phyloP scores from a whole-genome alignment of 2,797 vertebrate species.

The Avahi laniger region DNA sequence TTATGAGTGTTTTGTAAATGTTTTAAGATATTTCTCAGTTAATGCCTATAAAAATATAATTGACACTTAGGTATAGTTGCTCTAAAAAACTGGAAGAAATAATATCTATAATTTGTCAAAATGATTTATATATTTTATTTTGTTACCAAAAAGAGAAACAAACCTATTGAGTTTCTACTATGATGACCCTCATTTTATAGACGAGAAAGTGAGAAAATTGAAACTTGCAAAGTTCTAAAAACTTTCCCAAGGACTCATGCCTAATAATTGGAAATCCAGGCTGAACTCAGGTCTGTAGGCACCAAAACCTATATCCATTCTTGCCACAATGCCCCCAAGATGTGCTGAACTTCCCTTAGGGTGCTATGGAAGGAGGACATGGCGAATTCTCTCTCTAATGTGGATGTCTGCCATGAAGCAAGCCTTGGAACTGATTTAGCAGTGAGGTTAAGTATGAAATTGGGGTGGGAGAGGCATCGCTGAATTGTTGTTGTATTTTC shows the following conservation, averaged over 20 bases:
- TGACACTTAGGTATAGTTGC: neutral
- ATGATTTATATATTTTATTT: neutral
- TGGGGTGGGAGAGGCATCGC: neutral
- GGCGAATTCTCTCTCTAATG: neutral
- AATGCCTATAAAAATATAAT: neutral
- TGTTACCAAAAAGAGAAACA: neutral
- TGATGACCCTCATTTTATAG: neutral
- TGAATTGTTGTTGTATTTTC: neutral
- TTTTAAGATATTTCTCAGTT: slow-evolving; percentile 21
- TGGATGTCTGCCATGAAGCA: neutral
- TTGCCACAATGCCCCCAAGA: fast-evolving
- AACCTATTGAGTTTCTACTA: neutral
- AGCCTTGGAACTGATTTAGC: neutral
- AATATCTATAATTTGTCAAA: neutral
- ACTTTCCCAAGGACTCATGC: neutral
- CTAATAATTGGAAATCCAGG: neutral
- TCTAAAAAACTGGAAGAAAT: neutral
- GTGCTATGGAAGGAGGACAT: neutral
- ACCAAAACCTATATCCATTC: neutral
- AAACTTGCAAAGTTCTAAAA: neutral
- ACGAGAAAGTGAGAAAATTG: neutral
- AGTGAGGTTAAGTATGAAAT: neutral
- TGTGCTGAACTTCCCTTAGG: neutral
- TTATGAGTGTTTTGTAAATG: neutral
- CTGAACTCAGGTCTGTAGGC: neutral